Percentiles rank a stretch among this genome's conserved stretches.
phyloP scores from a whole-genome alignment of 2,888 invertebrate genomes.

The Molorchus minor region DNA sequence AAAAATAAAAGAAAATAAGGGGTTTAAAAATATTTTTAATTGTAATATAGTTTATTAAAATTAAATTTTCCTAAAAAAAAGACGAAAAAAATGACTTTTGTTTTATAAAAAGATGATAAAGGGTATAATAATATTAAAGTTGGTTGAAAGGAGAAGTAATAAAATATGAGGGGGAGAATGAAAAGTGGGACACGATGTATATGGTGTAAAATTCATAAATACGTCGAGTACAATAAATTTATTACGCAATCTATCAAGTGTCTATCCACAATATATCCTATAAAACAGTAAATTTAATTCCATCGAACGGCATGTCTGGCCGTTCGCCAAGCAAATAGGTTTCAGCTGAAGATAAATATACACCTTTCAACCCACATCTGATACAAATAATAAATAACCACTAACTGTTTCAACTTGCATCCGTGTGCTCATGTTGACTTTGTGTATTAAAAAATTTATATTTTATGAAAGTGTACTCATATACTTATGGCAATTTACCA shows the following conservation, averaged over 20 bases:
- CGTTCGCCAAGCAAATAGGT: background rate
- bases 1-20: no score
- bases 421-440: background rate
- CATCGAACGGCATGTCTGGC: background rate
- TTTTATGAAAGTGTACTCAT: slow-evolving; percentile 9
- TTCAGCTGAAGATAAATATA: background rate
- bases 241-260: background rate
- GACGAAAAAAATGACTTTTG: no score
- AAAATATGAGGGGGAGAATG: no score
- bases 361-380: slow-evolving; percentile 4
- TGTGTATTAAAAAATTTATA: background rate
- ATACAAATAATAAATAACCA: slow-evolving; percentile 1
- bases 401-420: background rate
- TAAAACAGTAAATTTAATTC: background rate
- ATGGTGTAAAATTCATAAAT: no score
- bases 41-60: no score
- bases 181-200: no score
- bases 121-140: no score
- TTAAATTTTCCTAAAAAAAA: no score
- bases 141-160: no score
- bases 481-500: slow-evolving; percentile 10
- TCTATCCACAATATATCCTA: background rate
- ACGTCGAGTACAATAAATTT: background rate
- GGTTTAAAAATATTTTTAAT: no score
- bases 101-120: no score